Evolutionary conservation across 2,888 invertebrate genomes (phyloP).

Genomic region (Thysanoteuthis rhombus): DNA sequence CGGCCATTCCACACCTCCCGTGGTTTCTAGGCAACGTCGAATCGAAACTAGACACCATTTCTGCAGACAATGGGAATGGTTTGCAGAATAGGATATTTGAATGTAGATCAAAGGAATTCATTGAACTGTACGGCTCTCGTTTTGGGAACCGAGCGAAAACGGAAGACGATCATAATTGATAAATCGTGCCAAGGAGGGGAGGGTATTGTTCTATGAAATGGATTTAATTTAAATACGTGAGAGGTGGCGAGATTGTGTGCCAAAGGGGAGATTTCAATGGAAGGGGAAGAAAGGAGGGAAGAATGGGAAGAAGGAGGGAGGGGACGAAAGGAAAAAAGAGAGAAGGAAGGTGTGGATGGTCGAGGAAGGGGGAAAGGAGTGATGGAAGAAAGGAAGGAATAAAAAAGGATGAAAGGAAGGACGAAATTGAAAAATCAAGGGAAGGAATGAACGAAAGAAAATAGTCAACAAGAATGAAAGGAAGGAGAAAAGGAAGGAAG

Average conservation of each 20-base stretch:
- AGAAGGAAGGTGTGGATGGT: background rate
- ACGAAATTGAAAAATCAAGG: too few species aligned
- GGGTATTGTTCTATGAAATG: background rate
- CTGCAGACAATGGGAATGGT: background rate
- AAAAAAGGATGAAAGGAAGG: too few species aligned
- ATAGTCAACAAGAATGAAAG: too few species aligned
- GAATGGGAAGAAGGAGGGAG: background rate
- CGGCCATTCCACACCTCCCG: too few species aligned
- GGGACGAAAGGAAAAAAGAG: background rate
- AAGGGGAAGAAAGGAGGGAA: background rate
- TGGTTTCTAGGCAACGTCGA: too few species aligned
- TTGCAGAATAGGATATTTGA: background rate
- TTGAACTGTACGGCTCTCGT: background rate
- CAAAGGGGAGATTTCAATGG: background rate
- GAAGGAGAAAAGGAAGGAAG: too few species aligned
- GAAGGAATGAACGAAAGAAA: too few species aligned
- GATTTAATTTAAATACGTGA: background rate
- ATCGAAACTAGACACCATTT: background rate
- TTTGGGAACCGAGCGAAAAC: background rate
- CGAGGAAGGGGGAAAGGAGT: too few species aligned
- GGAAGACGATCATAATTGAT: background rate
- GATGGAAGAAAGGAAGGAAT: too few species aligned
- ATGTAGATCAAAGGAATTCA: background rate
- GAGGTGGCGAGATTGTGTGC: background rate
- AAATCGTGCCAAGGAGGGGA: background rate